A percentile compares a stretch with the other conserved stretches of the same genome.
Evolutionary conservation across 2,888 invertebrate species (phyloP).

Genomic region (Cryptus viduatorius): DNA sequence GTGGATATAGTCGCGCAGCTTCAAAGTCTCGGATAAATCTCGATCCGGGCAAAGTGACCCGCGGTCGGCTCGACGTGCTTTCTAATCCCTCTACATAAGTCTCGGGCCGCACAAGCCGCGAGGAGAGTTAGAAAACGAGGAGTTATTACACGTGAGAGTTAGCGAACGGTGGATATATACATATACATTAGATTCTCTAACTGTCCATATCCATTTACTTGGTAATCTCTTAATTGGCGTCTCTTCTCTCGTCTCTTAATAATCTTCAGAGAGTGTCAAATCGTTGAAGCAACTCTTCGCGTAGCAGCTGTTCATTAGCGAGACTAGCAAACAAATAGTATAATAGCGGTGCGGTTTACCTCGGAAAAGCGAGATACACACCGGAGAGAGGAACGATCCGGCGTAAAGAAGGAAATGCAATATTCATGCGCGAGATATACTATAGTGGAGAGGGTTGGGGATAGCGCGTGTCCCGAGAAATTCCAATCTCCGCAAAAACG

Average conservation of each 20-base stretch:
- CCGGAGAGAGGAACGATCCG: background rate
- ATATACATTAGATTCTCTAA: slow-evolving; percentile 52
- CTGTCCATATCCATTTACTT: slow-evolving; percentile 58
- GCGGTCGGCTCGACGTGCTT: slow-evolving; percentile 76
- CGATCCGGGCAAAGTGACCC: slow-evolving; percentile 77
- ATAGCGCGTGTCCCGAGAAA: background rate
- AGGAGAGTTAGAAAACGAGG: slow-evolving; percentile 12
- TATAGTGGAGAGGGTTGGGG: no score
- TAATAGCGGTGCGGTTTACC: background rate
- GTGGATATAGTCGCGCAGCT: slow-evolving; percentile 64
- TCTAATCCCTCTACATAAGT: slow-evolving; percentile 75
- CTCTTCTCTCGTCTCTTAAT: slow-evolving; percentile 15
- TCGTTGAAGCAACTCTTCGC: background rate
- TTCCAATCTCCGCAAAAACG: slow-evolving; percentile 6
- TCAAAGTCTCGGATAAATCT: slow-evolving; percentile 75
- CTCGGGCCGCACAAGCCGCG: slow-evolving; percentile 16
- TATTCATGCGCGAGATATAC: no score
- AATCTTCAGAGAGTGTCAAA: slow-evolving; percentile 29
- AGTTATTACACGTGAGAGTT: slow-evolving; percentile 25
- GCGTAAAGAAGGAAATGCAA: no score
- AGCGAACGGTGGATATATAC: slow-evolving; percentile 35
- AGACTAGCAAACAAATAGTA: slow-evolving; percentile 1
- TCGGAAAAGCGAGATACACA: background rate
- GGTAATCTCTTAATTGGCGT: slow-evolving; percentile 52
- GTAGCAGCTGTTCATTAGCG: slow-evolving; percentile 39